Base-by-base conservation (phyloP, 2,888 invertebrate species). In the Hoplodrina blanda region DNA sequence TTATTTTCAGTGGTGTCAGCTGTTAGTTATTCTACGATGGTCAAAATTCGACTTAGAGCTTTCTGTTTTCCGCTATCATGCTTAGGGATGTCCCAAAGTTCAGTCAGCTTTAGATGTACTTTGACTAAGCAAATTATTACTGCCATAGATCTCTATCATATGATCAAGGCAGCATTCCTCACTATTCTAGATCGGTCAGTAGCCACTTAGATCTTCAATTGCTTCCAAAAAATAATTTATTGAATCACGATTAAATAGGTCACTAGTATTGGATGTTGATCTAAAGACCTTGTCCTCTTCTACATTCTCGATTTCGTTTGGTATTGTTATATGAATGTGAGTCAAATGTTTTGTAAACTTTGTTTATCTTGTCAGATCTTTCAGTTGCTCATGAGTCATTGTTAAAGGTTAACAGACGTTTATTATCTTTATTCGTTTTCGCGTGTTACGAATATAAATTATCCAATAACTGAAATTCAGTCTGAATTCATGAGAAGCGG, bases 251-350 rank as follows among this genome's bases (percentile, higher is more conserved):
- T 76, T 63, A 56, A 56, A 61, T 77, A 56, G 73, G 73, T 72
- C 56, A 77, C 55, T 63, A 62, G 52, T 25, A 66, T 53, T 76
- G n/a, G n/a, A 76, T 66, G 41, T 37, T 44, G 50, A 56, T 61
- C 52, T 17, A n/a, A 57, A 54, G 60, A 66, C 76, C 76, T 78
- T 76, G 78, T 52, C 63, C 76, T 50, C 62, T 60, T 76, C 72
- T 20, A 56, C 13, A 61, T 77, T 41, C 62, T 77, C 55, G 41
- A 61, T 61, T 63, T 56, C 61, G 46, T 65, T 30, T 76, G 49
- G 37, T 66, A 62, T 61, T 76, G 62, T 13, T 25, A 50, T 54
- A 49, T 19, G 37, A 46, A 46, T 54, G 49, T n/a, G 37, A 52
- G 20, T 76, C 66, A 49, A 30, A 59, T 76, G 66, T 67, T 76